Base-by-base conservation (phyloP, 2,113 vertebrate species). In the Emberiza fucata region DNA sequence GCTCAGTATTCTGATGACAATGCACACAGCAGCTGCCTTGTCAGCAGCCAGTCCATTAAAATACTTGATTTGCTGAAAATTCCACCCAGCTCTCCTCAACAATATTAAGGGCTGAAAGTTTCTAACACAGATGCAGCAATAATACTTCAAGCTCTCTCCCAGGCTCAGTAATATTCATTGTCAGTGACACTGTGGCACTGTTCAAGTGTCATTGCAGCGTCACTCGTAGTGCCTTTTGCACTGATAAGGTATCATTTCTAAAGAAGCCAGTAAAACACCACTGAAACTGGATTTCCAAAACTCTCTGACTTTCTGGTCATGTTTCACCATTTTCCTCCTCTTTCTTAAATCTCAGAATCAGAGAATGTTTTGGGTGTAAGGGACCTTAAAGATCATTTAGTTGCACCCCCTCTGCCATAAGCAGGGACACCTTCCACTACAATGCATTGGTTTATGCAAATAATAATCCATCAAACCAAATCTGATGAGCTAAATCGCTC, bases 11-110 rank as follows among this genome's bases (percentile, higher is more conserved):
- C 72, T 92, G 78, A 91, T 81, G 82, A 86, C 86, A 95, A 79
- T 72, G 79, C 76, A 88, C 78, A 79, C 28, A 86, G 31, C 80
- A 69, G 57, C 76, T 90, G 90, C 42, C 68, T 90, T 0, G 2
- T 47, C 76, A 93, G 86, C 81, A 97, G 85, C n/a, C 59, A 81
- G 73, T 33, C 57, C 28, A 68, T 92, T 90, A 90, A 78, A 93
- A 95, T 56, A 93, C 65, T 78, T 76, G 33, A 90, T 90, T 86
- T 92, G 80, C 61, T 93, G 69, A 88, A 94, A 93, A 93, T 75
- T 78, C 47, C 42, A 86, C 64, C 14, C 80, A 81, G 72, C 8
- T 76, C 56, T 86, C 51, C 76, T 79, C 70, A 73, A 63, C 3
- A 2, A 81, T 60, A 8, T 63, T 64, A 71, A 51, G 59, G 63